phyloP scores from a whole-genome alignment of 2,888 invertebrate species.

The Agonopterix subpropinquella region DNA sequence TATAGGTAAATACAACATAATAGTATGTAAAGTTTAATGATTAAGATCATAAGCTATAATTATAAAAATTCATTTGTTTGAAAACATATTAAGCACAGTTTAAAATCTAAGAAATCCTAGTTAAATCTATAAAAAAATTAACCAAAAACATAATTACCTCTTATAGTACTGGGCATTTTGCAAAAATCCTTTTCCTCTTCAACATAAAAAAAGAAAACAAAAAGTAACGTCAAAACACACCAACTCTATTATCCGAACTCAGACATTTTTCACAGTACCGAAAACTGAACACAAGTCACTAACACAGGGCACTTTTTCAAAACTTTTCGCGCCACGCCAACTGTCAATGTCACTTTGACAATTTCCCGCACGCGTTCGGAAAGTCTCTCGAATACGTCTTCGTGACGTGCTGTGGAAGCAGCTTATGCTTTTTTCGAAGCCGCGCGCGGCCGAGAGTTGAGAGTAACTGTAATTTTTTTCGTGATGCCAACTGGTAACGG shows the following conservation, averaged over 20 bases:
- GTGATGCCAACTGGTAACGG: conserved; percentile 63
- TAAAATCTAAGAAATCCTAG: neutral
- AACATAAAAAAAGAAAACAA: conserved; percentile 25
- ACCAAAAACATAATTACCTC: conserved; percentile 48
- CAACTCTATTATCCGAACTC: conserved; percentile 43
- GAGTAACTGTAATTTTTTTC: conserved; percentile 70
- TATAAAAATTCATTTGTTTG: too few relatives aligned
- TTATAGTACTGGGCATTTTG: conserved; percentile 72
- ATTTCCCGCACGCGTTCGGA: conserved; percentile 40
- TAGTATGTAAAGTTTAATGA: too few relatives aligned
- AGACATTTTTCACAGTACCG: conserved; percentile 22
- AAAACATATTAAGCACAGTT: neutral
- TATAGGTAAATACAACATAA: too few relatives aligned
- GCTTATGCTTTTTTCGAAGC: conserved; percentile 67
- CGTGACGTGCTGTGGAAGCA: conserved; percentile 50
- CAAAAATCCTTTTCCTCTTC: conserved; percentile 32
- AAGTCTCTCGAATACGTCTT: conserved; percentile 49
- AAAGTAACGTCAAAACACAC: conserved; percentile 26
- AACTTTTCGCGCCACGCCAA: conserved; percentile 33
- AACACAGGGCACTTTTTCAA: neutral
- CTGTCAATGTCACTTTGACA: conserved; percentile 48
- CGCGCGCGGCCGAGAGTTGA: conserved; percentile 45
- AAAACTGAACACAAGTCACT: conserved; percentile 7
- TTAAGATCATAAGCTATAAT: too few relatives aligned
- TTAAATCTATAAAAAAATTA: conserved; percentile 4